These are phyloP conservation scores for Turritopsis dohrnii DNA, from an alignment of 30 jellyfish, hydroid and myxozoan species.

Conservation along the genomic window DNA sequence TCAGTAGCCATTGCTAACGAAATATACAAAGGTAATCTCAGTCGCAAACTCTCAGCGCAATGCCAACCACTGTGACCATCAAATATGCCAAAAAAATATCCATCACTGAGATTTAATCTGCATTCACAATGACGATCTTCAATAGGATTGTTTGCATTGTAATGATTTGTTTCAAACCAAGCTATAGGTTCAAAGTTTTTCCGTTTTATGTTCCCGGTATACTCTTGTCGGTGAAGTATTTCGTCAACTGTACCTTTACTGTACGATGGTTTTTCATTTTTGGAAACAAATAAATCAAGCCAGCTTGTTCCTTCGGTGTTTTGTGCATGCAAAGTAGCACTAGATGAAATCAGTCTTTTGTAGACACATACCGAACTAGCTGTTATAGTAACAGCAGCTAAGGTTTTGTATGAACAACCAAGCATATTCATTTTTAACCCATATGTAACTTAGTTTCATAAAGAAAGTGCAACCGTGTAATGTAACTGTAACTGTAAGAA, in stretches of 20 bases:
- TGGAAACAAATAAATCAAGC: not conserved
- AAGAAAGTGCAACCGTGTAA: not conserved
- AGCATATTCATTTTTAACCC: not conserved
- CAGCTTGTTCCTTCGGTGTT: not conserved
- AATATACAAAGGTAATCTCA: slow-evolving; percentile 60
- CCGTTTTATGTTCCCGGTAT: not conserved
- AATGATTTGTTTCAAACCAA: slow-evolving; percentile 83
- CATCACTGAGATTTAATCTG: slow-evolving; percentile 30
- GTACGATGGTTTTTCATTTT: not conserved
- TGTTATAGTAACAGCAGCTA: not conserved
- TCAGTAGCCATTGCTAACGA: slow-evolving; percentile 50
- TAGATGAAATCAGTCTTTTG: not conserved
- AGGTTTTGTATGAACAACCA: not conserved
- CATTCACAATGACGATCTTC: slow-evolving; percentile 97
- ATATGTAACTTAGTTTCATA: not conserved
- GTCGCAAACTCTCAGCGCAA: slow-evolving; percentile 78
- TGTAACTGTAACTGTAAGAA: not conserved
- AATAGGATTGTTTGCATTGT: slow-evolving; percentile 77
- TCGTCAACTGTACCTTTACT: not conserved
- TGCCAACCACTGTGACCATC: slow-evolving; percentile 99
- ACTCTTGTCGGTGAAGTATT: slow-evolving; percentile 13
- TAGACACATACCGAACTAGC: not conserved
- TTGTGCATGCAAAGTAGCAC: slow-evolving; percentile 3
- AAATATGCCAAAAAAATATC: slow-evolving; percentile 70
- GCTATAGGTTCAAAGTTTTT: slow-evolving; percentile 33